A percentile compares a stretch with the other conserved stretches of the same genome.
phyloP scores from a whole-genome alignment of 2,888 invertebrate species.

The Vesta saturnalis region DNA sequence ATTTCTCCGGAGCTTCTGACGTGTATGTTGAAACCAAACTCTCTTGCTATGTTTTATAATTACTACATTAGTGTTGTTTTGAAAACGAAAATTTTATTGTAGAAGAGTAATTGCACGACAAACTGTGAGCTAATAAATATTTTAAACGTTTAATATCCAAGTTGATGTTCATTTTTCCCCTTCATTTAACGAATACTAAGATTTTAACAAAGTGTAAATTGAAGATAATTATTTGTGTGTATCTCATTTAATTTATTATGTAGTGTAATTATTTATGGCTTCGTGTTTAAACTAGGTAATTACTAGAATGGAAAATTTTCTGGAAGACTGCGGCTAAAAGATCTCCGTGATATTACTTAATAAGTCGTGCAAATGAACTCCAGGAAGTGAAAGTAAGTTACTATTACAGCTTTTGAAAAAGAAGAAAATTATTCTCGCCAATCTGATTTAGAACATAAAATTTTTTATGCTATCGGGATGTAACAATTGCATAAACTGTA shows the following conservation, averaged over 20 bases:
- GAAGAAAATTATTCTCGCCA: conserved; percentile 1
- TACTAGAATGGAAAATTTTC: conserved; percentile 15
- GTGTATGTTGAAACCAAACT: too few relatives aligned
- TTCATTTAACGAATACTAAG: too few relatives aligned
- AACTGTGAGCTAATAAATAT: too few relatives aligned
- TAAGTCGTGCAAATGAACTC: conserved; percentile 14
- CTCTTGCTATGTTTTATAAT: too few relatives aligned
- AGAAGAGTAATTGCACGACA: too few relatives aligned
- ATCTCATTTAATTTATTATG: conserved; percentile 4
- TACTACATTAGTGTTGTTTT: too few relatives aligned
- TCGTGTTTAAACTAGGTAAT: conserved; percentile 11
- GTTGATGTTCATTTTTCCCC: background rate
- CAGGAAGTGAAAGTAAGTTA: conserved; percentile 15
- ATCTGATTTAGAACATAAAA: conserved; percentile 12
- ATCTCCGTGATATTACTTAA: conserved; percentile 12
- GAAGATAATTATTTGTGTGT: conserved; percentile 1
- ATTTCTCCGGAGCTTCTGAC: too few relatives aligned
- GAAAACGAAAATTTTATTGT: too few relatives aligned
- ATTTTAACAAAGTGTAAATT: conserved; percentile 6
- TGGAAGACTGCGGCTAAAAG: conserved; percentile 11
- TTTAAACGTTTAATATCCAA: background rate
- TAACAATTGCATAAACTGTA: background rate
- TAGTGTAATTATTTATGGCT: conserved; percentile 8
- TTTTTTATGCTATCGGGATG: conserved; percentile 3
- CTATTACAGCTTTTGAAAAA: conserved; percentile 8